phyloP scores from a whole-genome alignment of 2,888 invertebrate species.

The Leptopilina myrica region DNA sequence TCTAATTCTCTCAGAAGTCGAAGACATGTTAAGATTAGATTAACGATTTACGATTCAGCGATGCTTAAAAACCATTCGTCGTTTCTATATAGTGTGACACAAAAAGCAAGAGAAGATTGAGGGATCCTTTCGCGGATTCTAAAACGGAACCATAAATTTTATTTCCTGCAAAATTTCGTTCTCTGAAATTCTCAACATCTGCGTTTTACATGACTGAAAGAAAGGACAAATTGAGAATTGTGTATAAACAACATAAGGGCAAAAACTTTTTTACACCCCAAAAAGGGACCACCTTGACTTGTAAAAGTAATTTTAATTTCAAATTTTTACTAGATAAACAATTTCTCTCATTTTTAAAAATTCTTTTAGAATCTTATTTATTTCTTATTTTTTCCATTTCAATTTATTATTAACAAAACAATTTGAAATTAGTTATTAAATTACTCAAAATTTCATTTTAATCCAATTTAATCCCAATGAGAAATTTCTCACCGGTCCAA shows the following conservation, averaged over 20 bases:
- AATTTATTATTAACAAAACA: too few species aligned
- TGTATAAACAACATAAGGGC: conserved; percentile 10
- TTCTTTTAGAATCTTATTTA: too few species aligned
- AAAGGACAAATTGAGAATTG: conserved; percentile 36
- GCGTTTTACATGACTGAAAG: conserved; percentile 32
- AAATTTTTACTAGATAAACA: neutral
- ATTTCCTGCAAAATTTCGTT: conserved; percentile 35
- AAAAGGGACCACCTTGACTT: neutral
- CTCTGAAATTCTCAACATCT: conserved; percentile 34
- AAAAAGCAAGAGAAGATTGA: conserved; percentile 29
- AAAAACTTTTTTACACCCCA: neutral
- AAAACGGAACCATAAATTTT: conserved; percentile 38
- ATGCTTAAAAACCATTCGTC: neutral
- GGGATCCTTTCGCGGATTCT: conserved; percentile 35
- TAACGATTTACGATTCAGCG: conserved; percentile 28
- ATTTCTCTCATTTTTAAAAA: too few species aligned
- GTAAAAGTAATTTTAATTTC: neutral
- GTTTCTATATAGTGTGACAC: conserved; percentile 4
- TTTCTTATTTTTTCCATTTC: too few species aligned
- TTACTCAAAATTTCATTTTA: too few species aligned
- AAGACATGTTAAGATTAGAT: conserved; percentile 34
- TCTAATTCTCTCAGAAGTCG: conserved; percentile 3
- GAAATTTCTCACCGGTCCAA: too few species aligned
- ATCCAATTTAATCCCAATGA: too few species aligned
- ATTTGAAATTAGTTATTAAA: too few species aligned